Percentiles rank a stretch among this genome's conserved stretches.
phyloP scores from a whole-genome alignment of 1,140 invertebrate species.

The Cyclargus thomasi region DNA sequence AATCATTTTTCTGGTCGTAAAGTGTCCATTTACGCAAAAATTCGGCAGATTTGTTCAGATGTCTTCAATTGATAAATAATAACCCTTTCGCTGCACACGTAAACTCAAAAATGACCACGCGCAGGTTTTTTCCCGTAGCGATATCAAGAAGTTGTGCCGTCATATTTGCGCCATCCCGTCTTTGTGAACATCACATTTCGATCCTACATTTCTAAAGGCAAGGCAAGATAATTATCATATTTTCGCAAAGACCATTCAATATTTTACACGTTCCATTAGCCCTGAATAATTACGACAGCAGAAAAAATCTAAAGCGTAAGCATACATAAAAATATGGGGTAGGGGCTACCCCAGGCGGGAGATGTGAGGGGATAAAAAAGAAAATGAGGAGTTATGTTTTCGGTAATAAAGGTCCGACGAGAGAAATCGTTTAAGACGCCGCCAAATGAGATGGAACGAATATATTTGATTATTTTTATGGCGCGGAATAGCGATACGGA shows the following conservation, averaged over 20 bases:
- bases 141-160: too few relatives aligned
- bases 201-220: not conserved
- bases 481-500: constrained; percentile 65
- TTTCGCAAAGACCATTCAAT: not conserved
- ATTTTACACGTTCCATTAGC: constrained; percentile 4
- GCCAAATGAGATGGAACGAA: constrained; percentile 74
- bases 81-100: too few relatives aligned
- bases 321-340: constrained; percentile 65
- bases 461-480: constrained; percentile 75
- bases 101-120: too few relatives aligned
- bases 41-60: too few relatives aligned
- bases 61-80: too few relatives aligned
- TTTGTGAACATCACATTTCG: too few relatives aligned
- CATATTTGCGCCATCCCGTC: too few relatives aligned
- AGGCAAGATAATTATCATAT: not conserved
- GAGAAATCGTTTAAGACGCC: constrained; percentile 74
- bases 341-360: constrained; percentile 51
- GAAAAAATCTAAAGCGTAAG: constrained; percentile 31
- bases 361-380: constrained; percentile 70
- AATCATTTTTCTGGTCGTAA: too few relatives aligned
- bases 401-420: constrained; percentile 73
- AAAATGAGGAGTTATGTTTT: constrained; percentile 75
- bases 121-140: too few relatives aligned
- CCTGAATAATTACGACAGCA: constrained; percentile 11
- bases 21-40: too few relatives aligned